Conservation (phyloP, 2,888 invertebrate genomes). For the Xestia rhomboidea region DNA sequence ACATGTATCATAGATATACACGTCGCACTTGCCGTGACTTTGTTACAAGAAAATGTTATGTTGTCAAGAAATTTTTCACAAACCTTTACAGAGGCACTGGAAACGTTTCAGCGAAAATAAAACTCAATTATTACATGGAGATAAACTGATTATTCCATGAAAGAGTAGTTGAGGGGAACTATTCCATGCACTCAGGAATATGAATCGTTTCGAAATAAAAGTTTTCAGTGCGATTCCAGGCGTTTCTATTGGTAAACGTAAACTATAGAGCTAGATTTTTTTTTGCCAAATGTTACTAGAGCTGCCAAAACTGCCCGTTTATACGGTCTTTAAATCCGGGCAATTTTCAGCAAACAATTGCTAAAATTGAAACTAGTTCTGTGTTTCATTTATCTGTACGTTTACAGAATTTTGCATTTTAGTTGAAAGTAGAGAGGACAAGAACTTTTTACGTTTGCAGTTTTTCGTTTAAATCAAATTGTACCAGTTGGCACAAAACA, state of each 20-base stretch:
- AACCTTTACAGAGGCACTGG: no score
- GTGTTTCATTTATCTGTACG: background rate
- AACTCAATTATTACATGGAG: background rate
- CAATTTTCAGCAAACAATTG: constrained; percentile 26
- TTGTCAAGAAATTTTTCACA: constrained; percentile 6
- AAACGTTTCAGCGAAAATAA: background rate
- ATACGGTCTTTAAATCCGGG: constrained; percentile 29
- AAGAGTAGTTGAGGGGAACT: background rate
- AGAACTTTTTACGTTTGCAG: background rate
- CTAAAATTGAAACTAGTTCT: constrained; percentile 27
- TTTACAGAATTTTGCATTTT: constrained; percentile 13
- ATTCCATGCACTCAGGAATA: background rate
- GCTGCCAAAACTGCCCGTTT: constrained; percentile 30
- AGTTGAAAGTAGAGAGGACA: background rate
- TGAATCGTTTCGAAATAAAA: background rate
- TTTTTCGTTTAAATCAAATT: background rate
- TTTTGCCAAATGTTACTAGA: constrained; percentile 23
- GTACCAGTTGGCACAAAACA: background rate
- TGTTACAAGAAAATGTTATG: constrained; percentile 34
- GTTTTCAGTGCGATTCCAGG: background rate
- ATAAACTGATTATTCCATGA: background rate
- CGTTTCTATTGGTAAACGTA: constrained; percentile 7
- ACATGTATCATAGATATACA: constrained; percentile 18
- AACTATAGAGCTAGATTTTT: background rate
- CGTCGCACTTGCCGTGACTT: constrained; percentile 33